Percentiles rank a stretch among this genome's conserved stretches.
phyloP scores from a whole-genome alignment of 2,888 invertebrate genomes.

The Protodeltote pygarga region DNA sequence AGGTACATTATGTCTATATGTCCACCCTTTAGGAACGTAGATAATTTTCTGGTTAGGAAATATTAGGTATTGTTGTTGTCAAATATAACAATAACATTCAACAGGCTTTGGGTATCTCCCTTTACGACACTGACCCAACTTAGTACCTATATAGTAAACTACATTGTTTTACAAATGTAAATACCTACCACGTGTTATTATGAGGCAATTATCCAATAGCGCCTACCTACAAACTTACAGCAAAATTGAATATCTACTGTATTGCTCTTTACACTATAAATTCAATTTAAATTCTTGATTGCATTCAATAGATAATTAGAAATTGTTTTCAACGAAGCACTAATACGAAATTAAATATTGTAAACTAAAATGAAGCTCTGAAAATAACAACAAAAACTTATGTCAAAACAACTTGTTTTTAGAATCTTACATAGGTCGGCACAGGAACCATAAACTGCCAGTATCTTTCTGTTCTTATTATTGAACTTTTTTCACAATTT shows the following conservation, averaged over 20 bases:
- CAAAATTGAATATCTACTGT: constrained; percentile 29
- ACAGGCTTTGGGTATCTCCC: no score
- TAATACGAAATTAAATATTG: constrained; percentile 50
- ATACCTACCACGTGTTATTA: constrained; percentile 16
- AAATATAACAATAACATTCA: no score
- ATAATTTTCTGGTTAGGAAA: no score
- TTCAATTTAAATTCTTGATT: constrained; percentile 5
- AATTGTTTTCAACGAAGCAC: constrained; percentile 32
- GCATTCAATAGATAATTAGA: constrained; percentile 13
- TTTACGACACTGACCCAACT: no score
- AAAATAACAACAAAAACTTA: constrained; percentile 56
- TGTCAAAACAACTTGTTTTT: constrained; percentile 63
- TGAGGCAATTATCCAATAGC: constrained; percentile 11
- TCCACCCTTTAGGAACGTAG: no score
- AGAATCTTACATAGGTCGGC: constrained; percentile 55
- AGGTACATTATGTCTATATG: no score
- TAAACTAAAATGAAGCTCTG: constrained; percentile 56
- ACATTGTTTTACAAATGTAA: background rate
- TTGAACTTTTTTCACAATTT: constrained; percentile 1
- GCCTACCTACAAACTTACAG: constrained; percentile 36
- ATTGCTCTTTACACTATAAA: constrained; percentile 14
- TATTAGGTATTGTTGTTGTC: no score
- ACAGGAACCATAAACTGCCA: constrained; percentile 31
- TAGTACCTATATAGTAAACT: background rate
- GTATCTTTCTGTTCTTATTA: constrained; percentile 9